Evolutionary conservation across 2,797 vertebrate species (phyloP).

Genomic region (Hoplostethus atlanticus): DNA sequence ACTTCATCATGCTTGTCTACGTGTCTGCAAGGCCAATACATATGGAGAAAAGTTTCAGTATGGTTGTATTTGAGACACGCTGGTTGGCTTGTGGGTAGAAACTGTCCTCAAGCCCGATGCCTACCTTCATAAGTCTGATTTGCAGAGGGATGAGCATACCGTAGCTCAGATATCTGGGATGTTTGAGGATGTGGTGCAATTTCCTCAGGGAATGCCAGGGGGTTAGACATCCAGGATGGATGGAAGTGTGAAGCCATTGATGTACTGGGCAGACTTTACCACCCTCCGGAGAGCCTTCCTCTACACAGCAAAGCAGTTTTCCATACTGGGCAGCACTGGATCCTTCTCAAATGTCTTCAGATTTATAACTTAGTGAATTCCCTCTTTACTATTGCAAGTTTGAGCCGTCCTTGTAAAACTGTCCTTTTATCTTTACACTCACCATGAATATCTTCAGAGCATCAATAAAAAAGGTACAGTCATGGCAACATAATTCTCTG

Average conservation of each 20-base stretch:
- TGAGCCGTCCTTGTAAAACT: conserved; percentile 42
- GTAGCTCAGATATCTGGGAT: conserved; percentile 15
- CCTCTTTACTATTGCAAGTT: conserved; percentile 28
- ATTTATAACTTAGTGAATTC: conserved; percentile 33
- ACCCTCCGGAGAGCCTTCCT: conserved; percentile 36
- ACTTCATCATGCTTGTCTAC: not conserved
- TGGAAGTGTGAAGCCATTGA: conserved; percentile 31
- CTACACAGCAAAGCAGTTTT: conserved; percentile 25
- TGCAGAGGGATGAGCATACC: conserved; percentile 22
- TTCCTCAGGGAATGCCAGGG: conserved; percentile 31
- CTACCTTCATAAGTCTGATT: conserved; percentile 13
- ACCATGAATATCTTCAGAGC: conserved; percentile 27
- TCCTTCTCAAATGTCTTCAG: conserved; percentile 29
- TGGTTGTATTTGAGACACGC: not conserved
- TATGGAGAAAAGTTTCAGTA: not conserved
- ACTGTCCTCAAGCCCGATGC: conserved; percentile 7
- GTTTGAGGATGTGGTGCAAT: conserved; percentile 48
- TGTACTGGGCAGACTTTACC: conserved; percentile 31
- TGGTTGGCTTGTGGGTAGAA: not conserved
- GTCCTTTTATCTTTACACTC: conserved; percentile 38
- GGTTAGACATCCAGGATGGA: conserved; percentile 30
- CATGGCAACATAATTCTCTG: not conserved
- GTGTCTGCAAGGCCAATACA: not conserved
- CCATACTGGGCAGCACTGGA: conserved; percentile 12
- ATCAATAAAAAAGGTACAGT: not conserved